phyloP scores from a whole-genome alignment of 2,797 vertebrate species.

The Syngnathus rostellatus region DNA sequence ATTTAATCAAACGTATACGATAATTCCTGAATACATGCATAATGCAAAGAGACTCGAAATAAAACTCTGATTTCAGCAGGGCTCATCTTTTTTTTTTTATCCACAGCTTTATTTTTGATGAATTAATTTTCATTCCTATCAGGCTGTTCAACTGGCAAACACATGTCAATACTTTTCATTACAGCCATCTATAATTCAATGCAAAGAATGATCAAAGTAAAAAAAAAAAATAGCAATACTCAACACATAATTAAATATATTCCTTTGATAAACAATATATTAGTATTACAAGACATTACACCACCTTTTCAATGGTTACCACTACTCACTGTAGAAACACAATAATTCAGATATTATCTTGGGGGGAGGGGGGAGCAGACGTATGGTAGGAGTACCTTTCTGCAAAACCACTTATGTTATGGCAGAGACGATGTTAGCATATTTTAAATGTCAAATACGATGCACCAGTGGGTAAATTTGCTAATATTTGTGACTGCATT shows the following conservation, averaged over 20 bases:
- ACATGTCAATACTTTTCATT: slow-evolving; percentile 68
- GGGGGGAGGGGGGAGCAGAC: slow-evolving; percentile 18
- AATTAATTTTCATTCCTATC: slow-evolving; percentile 81
- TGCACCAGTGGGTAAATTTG: slow-evolving; percentile 18
- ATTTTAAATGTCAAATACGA: slow-evolving; percentile 17
- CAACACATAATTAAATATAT: slow-evolving; percentile 99
- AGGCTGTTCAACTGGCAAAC: slow-evolving; percentile 77
- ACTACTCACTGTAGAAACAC: slow-evolving; percentile 78
- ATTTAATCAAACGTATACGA: not conserved
- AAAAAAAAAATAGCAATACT: slow-evolving; percentile 69
- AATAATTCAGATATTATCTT: slow-evolving; percentile 41
- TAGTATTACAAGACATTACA: slow-evolving; percentile 95
- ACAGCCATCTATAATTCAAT: slow-evolving; percentile 71
- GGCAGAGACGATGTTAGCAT: slow-evolving; percentile 14
- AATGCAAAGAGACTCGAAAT: not conserved
- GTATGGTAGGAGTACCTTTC: slow-evolving; percentile 41
- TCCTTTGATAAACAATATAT: slow-evolving; percentile 99
- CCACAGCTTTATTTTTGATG: slow-evolving; percentile 85
- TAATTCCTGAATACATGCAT: not conserved
- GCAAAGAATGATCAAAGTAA: slow-evolving; percentile 40
- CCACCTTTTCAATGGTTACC: slow-evolving; percentile 78
- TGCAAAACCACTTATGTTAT: slow-evolving; percentile 28
- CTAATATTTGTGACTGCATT: slow-evolving; percentile 9
- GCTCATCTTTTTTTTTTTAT: slow-evolving; percentile 39
- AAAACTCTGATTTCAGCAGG: slow-evolving; percentile 5